These are phyloP conservation scores for Callinectes sapidus DNA, from an alignment of 2,888 invertebrate genomes.

Conservation along the genomic window DNA sequence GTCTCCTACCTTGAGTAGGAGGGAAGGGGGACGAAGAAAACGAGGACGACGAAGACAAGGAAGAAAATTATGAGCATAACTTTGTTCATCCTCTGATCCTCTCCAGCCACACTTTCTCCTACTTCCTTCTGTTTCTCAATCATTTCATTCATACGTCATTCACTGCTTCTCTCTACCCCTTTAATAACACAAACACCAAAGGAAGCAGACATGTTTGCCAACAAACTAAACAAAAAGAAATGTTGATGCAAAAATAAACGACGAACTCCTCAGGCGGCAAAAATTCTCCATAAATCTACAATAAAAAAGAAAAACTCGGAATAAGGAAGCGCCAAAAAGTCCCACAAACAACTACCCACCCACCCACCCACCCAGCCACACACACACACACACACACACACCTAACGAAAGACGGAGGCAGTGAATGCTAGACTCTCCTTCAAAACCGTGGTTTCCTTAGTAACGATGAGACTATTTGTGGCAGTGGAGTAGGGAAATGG, in stretches of 20 bases:
- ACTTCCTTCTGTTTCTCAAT: background rate
- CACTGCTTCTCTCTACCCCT: background rate
- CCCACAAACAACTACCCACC: background rate
- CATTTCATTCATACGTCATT: background rate
- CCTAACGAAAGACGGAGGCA: background rate
- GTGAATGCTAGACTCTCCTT: background rate
- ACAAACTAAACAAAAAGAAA: background rate
- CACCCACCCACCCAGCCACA: background rate
- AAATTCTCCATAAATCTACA: background rate
- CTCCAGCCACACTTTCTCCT: background rate
- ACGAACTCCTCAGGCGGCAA: background rate
- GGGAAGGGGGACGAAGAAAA: background rate
- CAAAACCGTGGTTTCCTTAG: background rate
- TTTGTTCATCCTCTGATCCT: constrained; percentile 8
- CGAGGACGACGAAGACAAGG: background rate
- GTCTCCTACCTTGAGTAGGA: background rate
- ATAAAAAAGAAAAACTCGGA: background rate
- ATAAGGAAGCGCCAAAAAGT: background rate
- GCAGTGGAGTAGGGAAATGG: background rate
- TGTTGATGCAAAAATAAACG: background rate
- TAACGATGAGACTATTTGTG: background rate
- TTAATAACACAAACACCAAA: background rate
- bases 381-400: background rate
- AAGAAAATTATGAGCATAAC: background rate
- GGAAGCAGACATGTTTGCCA: background rate